Evolutionary conservation across 2,888 invertebrate species (phyloP).

Genomic region (Lasioglossum marginatum): DNA sequence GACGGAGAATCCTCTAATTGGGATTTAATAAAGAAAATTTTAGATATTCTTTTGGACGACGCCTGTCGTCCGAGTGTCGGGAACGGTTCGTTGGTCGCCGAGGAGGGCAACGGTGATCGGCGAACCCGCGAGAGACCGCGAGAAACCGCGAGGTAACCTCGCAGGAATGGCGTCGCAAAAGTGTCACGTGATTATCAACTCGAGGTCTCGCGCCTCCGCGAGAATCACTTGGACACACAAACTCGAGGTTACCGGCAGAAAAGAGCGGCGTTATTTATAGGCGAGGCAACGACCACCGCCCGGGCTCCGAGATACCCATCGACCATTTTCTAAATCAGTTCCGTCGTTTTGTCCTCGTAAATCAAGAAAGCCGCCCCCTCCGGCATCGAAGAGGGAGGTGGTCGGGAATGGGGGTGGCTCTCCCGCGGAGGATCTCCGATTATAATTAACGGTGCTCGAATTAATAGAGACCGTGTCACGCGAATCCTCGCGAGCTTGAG

Average conservation of each 20-base stretch:
- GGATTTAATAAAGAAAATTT: conserved; percentile 9
- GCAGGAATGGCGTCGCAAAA: conserved; percentile 35
- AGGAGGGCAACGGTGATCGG: not conserved
- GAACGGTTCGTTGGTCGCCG: not conserved
- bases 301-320: conserved; percentile 75
- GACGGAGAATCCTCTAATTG: not conserved
- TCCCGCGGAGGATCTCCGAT: conserved; percentile 70
- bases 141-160: not conserved
- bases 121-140: conserved; percentile 5
- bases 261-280: conserved; percentile 74
- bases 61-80: not conserved
- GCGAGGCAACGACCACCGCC: conserved; percentile 71
- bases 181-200: conserved; percentile 65
- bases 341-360: conserved; percentile 80
- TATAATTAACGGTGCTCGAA: conserved; percentile 82
- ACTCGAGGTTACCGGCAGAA: conserved; percentile 56
- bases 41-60: conserved; percentile 9
- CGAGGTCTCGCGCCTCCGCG: conserved; percentile 63
- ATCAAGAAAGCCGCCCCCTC: conserved; percentile 68
- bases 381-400: not conserved
- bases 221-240: conserved; percentile 72
- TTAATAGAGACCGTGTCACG: conserved; percentile 64
- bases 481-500: conserved; percentile 35
- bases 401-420: not conserved
- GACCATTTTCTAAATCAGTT: conserved; percentile 82